phyloP scores from a whole-genome alignment of 2,797 vertebrate genomes.

The Lacerta bilineata region DNA sequence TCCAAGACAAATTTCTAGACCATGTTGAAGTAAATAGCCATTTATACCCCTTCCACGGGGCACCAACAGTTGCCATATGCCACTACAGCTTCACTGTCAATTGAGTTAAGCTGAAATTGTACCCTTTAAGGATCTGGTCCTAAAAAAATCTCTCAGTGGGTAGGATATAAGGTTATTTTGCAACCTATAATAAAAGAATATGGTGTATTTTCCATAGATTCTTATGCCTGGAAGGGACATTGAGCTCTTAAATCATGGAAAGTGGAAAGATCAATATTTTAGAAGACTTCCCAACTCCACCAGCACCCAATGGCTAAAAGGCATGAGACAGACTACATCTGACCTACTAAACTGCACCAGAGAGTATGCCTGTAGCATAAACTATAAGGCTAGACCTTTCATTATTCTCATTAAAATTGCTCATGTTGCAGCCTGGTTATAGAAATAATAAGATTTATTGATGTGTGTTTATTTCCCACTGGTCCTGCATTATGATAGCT shows the following conservation, averaged over 20 bases:
- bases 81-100: neutral
- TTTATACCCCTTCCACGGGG: neutral
- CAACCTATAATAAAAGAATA: conserved; percentile 2
- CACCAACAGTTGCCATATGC: neutral
- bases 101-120: neutral
- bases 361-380: conserved; percentile 26
- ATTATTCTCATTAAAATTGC: conserved; percentile 69
- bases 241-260: neutral
- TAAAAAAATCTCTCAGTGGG: neutral
- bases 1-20: conserved; percentile 47
- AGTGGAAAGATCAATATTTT: neutral
- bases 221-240: neutral
- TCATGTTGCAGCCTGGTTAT: conserved; percentile 59
- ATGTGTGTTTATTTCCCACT: conserved; percentile 72
- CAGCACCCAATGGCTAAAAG: neutral
- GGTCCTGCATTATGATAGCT: conserved; percentile 62
- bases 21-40: conserved; percentile 53
- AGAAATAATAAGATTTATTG: conserved; percentile 73
- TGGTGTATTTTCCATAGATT: neutral
- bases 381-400: conserved; percentile 41
- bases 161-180: neutral
- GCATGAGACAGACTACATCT: neutral
- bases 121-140: neutral
- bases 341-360: neutral
- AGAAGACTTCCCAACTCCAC: rapidly evolving